These are phyloP conservation scores for Nymphalis urticae DNA, from an alignment of 2,888 invertebrate genomes.

Conservation along the genomic window DNA sequence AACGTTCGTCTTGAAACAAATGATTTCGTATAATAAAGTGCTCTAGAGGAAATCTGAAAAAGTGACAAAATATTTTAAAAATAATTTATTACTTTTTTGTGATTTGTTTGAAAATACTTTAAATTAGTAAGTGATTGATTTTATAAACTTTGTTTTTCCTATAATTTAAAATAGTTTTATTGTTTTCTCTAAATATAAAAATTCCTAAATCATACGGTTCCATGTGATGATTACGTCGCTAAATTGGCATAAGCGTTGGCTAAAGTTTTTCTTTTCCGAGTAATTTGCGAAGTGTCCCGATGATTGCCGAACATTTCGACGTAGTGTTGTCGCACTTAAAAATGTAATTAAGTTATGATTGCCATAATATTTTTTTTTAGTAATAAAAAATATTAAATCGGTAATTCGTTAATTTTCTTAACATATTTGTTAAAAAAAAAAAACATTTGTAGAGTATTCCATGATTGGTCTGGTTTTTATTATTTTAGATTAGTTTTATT, in stretches of 20 bases:
- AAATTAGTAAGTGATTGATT: neutral
- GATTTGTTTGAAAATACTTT: neutral
- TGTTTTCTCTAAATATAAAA: too few relatives aligned
- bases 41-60: neutral
- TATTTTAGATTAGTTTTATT: too few relatives aligned
- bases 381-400: too few relatives aligned
- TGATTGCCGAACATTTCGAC: neutral
- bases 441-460: too few relatives aligned
- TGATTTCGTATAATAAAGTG: neutral
- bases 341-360: neutral
- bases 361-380: neutral
- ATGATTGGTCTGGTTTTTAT: too few relatives aligned
- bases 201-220: too few relatives aligned
- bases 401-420: too few relatives aligned
- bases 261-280: neutral
- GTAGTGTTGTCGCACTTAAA: conserved; percentile 1
- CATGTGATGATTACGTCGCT: too few relatives aligned
- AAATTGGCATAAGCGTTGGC: neutral
- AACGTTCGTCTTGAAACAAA: neutral
- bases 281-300: neutral
- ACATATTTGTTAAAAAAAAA: too few relatives aligned
- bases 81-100: neutral
- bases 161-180: neutral
- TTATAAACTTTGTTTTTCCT: neutral
- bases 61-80: neutral